Percentiles rank a stretch among this genome's conserved stretches.
These are phyloP conservation scores for Thereva unica DNA, from an alignment of 2,888 invertebrate genomes.

Conservation along the genomic window DNA sequence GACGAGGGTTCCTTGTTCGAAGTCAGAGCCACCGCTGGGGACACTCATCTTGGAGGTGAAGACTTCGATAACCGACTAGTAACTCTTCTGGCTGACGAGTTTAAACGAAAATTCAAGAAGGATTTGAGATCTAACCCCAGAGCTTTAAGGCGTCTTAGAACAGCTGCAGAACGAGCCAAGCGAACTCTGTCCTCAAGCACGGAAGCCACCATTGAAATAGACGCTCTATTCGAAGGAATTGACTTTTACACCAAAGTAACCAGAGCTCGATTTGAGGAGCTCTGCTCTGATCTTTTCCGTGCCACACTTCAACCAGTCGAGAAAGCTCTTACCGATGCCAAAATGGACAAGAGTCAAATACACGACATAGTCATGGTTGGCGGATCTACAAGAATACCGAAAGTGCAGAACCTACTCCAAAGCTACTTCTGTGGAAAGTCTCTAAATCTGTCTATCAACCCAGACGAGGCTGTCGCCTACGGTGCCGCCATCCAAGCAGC, in stretches of 20 bases:
- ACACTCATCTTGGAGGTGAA: conserved; percentile 92
- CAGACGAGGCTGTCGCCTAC: conserved; percentile 81
- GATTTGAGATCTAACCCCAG: conserved; percentile 69
- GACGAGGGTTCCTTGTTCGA: conserved; percentile 89
- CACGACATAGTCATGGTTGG: conserved; percentile 82
- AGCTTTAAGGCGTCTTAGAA: conserved; percentile 70
- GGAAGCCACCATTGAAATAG: conserved; percentile 75
- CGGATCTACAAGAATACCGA: conserved; percentile 79
- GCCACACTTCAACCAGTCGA: conserved; percentile 77
- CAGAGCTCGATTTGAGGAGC: conserved; percentile 76
- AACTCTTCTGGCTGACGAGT: conserved; percentile 82
- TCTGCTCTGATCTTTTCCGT: conserved; percentile 72
- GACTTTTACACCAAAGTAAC: conserved; percentile 75
- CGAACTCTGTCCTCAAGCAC: conserved; percentile 76
- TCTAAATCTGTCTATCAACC: conserved; percentile 75
- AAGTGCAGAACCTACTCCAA: conserved; percentile 73
- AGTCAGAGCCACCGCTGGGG: conserved; percentile 93
- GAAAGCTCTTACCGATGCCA: conserved; percentile 76
- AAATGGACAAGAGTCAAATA: conserved; percentile 74
- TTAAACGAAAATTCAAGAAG: conserved; percentile 77
- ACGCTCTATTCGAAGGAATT: conserved; percentile 75
- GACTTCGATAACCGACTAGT: conserved; percentile 90
- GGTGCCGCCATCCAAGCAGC: conserved; percentile 78
- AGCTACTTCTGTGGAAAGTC: conserved; percentile 76
- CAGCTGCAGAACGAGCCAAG: conserved; percentile 78